Evolutionary conservation across 2,888 invertebrate species (phyloP).

Genomic region (Drosophila glabriapex): DNA sequence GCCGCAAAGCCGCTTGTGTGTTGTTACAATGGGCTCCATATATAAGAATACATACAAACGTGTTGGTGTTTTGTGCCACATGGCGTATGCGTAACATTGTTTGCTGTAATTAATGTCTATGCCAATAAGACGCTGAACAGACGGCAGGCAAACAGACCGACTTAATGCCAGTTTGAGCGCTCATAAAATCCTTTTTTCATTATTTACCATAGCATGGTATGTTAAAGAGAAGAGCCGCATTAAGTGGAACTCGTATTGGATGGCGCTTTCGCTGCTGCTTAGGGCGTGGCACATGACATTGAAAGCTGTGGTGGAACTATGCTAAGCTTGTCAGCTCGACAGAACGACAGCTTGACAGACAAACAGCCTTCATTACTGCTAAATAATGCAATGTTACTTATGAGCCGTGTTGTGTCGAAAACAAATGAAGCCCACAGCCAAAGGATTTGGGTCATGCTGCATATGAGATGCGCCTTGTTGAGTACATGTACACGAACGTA

Average conservation of each 20-base stretch:
- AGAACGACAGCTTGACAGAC: constrained; percentile 24
- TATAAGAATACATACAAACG: not conserved
- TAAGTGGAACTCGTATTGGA: constrained; percentile 53
- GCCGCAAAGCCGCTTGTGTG: constrained; percentile 46
- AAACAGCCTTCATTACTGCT: constrained; percentile 73
- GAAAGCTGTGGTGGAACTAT: constrained; percentile 66
- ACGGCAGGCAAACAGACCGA: constrained; percentile 39
- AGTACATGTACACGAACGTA: constrained; percentile 16
- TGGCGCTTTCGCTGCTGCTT: constrained; percentile 21
- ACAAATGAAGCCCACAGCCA: constrained; percentile 73
- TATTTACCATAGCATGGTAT: constrained; percentile 45
- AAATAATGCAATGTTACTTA: constrained; percentile 72
- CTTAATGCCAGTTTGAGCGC: constrained; percentile 67
- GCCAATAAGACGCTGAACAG: constrained; percentile 58
- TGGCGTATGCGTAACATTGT: constrained; percentile 71
- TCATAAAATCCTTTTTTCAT: constrained; percentile 71
- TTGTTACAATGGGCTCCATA: not conserved
- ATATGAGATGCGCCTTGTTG: constrained; percentile 66
- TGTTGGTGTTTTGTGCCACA: constrained; percentile 31
- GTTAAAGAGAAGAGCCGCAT: constrained; percentile 51
- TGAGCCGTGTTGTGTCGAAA: constrained; percentile 63
- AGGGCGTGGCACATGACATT: constrained; percentile 75
- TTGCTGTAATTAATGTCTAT: constrained; percentile 75
- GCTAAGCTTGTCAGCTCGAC: constrained; percentile 70
- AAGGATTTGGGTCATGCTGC: constrained; percentile 75